Percentiles rank a stretch among this genome's conserved stretches.
Evolutionary conservation across 2,113 vertebrate species (phyloP).

Genomic region (Nematolebias whitei): DNA sequence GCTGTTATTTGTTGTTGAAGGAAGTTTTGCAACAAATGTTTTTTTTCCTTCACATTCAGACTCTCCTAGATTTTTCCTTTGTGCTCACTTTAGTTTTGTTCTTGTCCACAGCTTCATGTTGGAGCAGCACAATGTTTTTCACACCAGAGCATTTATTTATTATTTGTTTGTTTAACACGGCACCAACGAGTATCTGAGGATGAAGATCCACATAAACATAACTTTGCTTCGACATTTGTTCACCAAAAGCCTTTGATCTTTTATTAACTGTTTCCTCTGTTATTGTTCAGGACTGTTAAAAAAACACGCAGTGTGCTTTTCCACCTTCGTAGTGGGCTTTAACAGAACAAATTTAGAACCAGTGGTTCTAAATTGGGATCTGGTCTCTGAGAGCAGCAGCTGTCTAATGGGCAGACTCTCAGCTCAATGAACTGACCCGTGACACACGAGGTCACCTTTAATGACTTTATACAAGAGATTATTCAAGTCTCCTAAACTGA

Average conservation of each 20-base stretch:
- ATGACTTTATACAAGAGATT: too few relatives aligned
- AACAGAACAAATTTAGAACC: conserved; percentile 5
- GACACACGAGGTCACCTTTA: not conserved
- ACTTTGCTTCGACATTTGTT: not conserved
- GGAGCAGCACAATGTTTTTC: not conserved
- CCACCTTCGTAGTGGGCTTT: not conserved
- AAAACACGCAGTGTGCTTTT: not conserved
- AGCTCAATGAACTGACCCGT: conserved; percentile 15
- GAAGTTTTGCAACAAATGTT: conserved; percentile 35
- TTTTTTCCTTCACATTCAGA: conserved; percentile 23
- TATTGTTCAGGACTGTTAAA: not conserved
- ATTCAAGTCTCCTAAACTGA: too few relatives aligned
- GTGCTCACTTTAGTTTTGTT: not conserved
- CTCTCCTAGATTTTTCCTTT: conserved; percentile 2
- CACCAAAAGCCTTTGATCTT: not conserved
- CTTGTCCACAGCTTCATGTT: not conserved
- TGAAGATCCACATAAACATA: not conserved
- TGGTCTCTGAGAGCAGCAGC: conserved; percentile 69
- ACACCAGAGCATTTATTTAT: not conserved
- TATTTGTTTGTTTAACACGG: not conserved
- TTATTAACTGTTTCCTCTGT: conserved; percentile 2
- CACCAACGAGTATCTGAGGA: not conserved
- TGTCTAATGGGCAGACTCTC: conserved; percentile 62
- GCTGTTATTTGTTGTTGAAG: conserved; percentile 43
- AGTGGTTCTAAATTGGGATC: conserved; percentile 68